Conservation (phyloP, 2,888 invertebrate genomes). For the Athalia circularis region DNA sequence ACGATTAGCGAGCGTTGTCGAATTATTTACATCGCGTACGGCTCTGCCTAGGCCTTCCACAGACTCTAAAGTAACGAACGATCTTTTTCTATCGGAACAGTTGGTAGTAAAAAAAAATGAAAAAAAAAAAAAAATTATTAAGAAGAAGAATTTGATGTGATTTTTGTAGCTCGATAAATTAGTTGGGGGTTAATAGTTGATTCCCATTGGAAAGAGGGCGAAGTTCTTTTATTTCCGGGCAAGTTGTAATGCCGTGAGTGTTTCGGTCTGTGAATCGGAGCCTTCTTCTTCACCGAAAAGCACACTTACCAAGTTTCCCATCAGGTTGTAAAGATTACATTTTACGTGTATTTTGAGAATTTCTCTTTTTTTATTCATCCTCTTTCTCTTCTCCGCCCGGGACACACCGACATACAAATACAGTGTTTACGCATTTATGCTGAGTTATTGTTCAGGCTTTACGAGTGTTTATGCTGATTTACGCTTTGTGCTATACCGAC, state of each 20-base stretch:
- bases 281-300: too few relatives aligned
- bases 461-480: slow-evolving; percentile 74
- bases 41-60: too few relatives aligned
- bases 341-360: slow-evolving; percentile 30
- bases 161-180: background rate
- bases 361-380: slow-evolving; percentile 1
- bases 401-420: slow-evolving; percentile 9
- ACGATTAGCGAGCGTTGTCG: slow-evolving; percentile 27
- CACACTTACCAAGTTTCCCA: too few relatives aligned
- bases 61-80: background rate
- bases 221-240: background rate
- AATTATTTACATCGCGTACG: slow-evolving; percentile 3
- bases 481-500: slow-evolving; percentile 70
- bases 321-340: slow-evolving; percentile 69
- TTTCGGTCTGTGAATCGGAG: too few relatives aligned
- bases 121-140: background rate
- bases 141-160: background rate
- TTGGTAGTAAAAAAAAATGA: background rate
- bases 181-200: background rate
- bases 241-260: too few relatives aligned
- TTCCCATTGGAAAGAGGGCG: background rate
- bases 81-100: background rate
- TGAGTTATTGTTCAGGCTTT: slow-evolving; percentile 73
- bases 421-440: slow-evolving; percentile 68
- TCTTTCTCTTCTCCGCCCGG: background rate